Evolutionary conservation across 2,797 vertebrate species (phyloP).

Genomic region (Epinephelus coioides): DNA sequence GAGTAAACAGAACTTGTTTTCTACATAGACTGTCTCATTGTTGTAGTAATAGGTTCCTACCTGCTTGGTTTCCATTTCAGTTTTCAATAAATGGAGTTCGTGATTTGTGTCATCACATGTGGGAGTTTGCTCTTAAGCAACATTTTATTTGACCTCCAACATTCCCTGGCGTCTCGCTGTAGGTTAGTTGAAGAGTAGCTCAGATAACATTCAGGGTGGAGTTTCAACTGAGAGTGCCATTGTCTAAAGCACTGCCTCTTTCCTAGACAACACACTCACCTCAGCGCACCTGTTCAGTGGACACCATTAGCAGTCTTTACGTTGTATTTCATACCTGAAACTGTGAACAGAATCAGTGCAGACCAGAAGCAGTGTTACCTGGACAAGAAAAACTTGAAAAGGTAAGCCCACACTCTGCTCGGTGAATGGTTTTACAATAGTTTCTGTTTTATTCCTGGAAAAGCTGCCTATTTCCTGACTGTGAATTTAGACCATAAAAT

Average conservation of each 20-base stretch:
- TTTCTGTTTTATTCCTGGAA: constrained; percentile 6
- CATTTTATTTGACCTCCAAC: constrained; percentile 12
- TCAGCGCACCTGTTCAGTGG: constrained; percentile 62
- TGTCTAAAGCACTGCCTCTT: constrained; percentile 58
- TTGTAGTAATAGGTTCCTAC: too few relatives aligned
- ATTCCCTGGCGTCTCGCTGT: constrained; percentile 50
- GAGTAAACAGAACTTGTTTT: too few relatives aligned
- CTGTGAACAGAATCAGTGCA: constrained; percentile 28
- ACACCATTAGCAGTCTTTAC: constrained; percentile 31
- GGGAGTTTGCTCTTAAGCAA: background rate
- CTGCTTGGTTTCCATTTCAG: too few relatives aligned
- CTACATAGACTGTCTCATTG: too few relatives aligned
- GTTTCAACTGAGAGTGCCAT: constrained; percentile 47
- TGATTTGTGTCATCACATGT: background rate
- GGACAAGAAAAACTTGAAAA: constrained; percentile 22
- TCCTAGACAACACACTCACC: constrained; percentile 49
- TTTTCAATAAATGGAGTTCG: constrained; percentile 37
- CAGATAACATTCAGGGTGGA: constrained; percentile 77
- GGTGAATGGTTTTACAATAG: background rate
- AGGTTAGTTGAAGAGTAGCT: constrained; percentile 57
- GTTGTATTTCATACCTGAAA: constrained; percentile 27
- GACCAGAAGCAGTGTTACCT: background rate
- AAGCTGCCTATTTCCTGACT: background rate
- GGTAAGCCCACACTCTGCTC: constrained; percentile 64
- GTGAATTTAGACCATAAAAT: constrained; percentile 7